Conservation (phyloP, 2,797 vertebrate genomes). For the Prunella strophiata region DNA sequence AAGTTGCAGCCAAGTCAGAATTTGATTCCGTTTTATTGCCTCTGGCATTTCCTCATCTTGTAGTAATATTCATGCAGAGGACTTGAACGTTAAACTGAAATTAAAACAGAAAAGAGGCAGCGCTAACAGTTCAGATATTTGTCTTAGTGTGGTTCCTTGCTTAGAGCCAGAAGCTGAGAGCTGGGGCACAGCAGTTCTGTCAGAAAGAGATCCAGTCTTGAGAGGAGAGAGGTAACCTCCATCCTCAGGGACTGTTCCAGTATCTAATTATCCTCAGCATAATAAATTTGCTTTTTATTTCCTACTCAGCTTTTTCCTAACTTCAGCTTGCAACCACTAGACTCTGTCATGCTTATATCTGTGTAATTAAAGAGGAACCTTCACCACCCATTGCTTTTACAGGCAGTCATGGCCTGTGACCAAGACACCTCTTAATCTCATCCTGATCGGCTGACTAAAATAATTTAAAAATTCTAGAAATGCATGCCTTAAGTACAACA, state of each 20-base stretch:
- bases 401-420: not conserved
- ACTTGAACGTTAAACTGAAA: not conserved
- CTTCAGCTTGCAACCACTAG: conserved; percentile 4
- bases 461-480: not conserved
- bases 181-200: not conserved
- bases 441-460: not conserved
- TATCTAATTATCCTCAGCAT: not conserved
- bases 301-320: conserved; percentile 2
- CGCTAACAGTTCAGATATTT: not conserved
- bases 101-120: not conserved
- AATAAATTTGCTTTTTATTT: conserved; percentile 1
- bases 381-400: not conserved
- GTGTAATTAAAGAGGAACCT: not conserved
- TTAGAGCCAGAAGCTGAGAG: not conserved
- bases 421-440: not conserved
- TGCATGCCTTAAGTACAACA: not conserved
- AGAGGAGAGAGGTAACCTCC: not conserved
- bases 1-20: not conserved
- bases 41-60: not conserved
- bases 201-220: not conserved
- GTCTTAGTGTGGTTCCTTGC: not conserved
- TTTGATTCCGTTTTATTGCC: not conserved
- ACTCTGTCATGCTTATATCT: not conserved
- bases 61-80: not conserved
- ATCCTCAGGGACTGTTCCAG: not conserved